Evolutionary conservation across 2,113 vertebrate genomes (phyloP).

Genomic region (Micromys minutus): DNA sequence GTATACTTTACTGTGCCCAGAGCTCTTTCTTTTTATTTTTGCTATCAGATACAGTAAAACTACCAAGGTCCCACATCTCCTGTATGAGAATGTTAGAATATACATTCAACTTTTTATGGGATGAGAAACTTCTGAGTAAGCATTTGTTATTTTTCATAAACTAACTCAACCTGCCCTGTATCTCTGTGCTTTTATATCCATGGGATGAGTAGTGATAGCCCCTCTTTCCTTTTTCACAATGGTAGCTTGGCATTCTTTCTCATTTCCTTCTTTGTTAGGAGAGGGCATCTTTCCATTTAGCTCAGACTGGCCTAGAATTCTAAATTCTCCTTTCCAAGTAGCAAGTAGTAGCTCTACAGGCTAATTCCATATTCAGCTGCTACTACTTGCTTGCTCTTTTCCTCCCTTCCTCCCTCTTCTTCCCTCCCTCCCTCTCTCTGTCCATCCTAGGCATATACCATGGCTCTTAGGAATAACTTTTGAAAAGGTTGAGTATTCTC

Average conservation of each 20-base stretch:
- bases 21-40: background rate
- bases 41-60: background rate
- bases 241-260: background rate
- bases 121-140: background rate
- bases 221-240: background rate
- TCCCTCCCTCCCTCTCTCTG: too few relatives aligned
- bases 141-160: background rate
- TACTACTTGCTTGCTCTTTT: too few relatives aligned
- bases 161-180: background rate
- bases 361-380: background rate
- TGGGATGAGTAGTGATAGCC: background rate
- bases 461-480: background rate
- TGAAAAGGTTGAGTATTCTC: background rate
- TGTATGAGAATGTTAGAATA: background rate
- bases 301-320: background rate
- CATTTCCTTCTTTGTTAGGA: background rate
- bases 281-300: background rate
- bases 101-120: conserved; percentile 9
- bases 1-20: background rate
- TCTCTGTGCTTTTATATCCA: background rate
- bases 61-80: background rate
- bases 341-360: background rate
- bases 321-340: background rate
- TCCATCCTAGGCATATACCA: background rate
- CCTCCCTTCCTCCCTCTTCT: background rate